A percentile compares a stretch with the other conserved stretches of the same genome.
phyloP scores from a whole-genome alignment of 2,797 vertebrate species.

The Melanotaenia nigrans region DNA sequence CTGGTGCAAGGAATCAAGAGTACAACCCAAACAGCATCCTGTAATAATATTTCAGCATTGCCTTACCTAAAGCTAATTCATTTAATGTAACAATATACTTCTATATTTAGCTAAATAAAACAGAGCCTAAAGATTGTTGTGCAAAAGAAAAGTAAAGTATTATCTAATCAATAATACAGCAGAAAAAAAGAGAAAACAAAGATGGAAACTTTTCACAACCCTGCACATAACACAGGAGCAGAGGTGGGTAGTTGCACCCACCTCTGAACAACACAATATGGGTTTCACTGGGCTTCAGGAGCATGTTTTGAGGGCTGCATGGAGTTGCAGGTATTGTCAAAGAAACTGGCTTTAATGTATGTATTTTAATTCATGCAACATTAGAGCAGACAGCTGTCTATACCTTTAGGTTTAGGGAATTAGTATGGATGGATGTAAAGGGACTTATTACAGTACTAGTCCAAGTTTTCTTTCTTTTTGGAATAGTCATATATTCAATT shows the following conservation, averaged over 20 bases:
- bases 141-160: too few relatives aligned
- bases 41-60: too few relatives aligned
- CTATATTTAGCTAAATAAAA: too few relatives aligned
- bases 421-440: not conserved
- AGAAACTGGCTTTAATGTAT: not conserved
- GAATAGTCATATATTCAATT: not conserved
- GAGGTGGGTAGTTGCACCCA: conserved; percentile 28
- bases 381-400: not conserved
- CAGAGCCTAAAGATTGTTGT: too few relatives aligned
- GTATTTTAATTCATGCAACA: not conserved
- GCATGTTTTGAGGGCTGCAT: conserved; percentile 6
- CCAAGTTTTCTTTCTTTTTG: not conserved
- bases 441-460: not conserved
- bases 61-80: too few relatives aligned
- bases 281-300: conserved; percentile 1
- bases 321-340: conserved; percentile 16
- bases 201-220: conserved; percentile 2
- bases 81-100: too few relatives aligned
- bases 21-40: too few relatives aligned
- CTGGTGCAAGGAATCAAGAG: too few relatives aligned
- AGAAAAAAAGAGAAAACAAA: not conserved
- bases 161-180: not conserved
- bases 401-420: not conserved
- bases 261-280: not conserved
- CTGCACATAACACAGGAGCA: conserved; percentile 22